A percentile compares a stretch with the other conserved stretches of the same genome.
Conservation (phyloP, 2,113 vertebrate species). For the Emydocephalus ijimae region DNA sequence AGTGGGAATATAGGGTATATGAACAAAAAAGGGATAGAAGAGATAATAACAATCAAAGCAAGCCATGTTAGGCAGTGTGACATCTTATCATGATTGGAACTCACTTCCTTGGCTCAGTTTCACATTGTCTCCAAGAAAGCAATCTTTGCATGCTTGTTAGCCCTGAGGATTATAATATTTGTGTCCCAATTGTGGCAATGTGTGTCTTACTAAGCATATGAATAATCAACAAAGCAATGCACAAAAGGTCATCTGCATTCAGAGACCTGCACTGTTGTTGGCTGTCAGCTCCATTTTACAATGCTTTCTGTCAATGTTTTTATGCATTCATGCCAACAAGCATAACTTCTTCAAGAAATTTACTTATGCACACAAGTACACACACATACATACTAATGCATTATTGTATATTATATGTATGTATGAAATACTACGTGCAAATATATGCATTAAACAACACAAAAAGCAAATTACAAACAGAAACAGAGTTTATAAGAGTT, state of each 20-base stretch:
- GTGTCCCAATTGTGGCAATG: slow-evolving; percentile 40
- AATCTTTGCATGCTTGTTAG: neutral
- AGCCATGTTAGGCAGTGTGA: slow-evolving; percentile 10
- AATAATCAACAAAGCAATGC: slow-evolving; percentile 28
- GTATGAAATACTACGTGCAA: neutral
- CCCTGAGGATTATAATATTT: slow-evolving; percentile 51
- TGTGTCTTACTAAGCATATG: slow-evolving; percentile 37
- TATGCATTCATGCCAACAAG: neutral
- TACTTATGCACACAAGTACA: neutral
- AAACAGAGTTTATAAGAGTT: neutral
- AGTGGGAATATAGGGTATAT: neutral
- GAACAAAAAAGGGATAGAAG: neutral
- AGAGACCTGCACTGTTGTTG: slow-evolving; percentile 20
- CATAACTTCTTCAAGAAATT: neutral
- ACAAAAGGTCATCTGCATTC: slow-evolving; percentile 35
- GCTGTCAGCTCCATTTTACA: neutral
- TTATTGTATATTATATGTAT: neutral
- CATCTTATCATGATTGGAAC: slow-evolving; percentile 27
- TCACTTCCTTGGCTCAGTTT: slow-evolving; percentile 11
- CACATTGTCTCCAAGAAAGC: slow-evolving; percentile 29
- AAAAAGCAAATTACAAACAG: too few relatives aligned
- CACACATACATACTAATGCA: neutral
- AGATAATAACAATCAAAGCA: neutral
- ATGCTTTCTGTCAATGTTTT: slow-evolving; percentile 6
- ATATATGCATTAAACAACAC: neutral